Conservation (phyloP, 2,888 invertebrate species). For the Callimorpha dominula region DNA sequence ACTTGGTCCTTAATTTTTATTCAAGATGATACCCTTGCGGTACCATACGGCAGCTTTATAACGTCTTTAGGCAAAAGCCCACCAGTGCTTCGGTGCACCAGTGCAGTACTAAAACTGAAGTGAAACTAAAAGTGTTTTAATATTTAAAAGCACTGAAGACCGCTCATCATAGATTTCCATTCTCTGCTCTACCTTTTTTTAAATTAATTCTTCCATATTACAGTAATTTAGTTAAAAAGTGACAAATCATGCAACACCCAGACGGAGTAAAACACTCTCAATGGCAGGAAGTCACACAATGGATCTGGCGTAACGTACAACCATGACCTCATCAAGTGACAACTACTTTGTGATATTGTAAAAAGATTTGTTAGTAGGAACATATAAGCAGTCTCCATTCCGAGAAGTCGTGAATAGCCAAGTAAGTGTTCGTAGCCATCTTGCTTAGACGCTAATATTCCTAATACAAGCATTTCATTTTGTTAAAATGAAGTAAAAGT, state of each 20-base stretch:
- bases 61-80: too few relatives aligned
- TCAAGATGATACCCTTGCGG: too few relatives aligned
- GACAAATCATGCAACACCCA: constrained; percentile 32
- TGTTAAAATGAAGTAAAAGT: neutral
- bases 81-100: too few relatives aligned
- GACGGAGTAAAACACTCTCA: constrained; percentile 47
- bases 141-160: too few relatives aligned
- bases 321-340: constrained; percentile 56
- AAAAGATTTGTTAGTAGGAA: neutral
- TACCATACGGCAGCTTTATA: too few relatives aligned
- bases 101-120: too few relatives aligned
- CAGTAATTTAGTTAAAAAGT: constrained; percentile 3
- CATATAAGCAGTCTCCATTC: neutral
- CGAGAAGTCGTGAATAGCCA: neutral
- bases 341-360: constrained; percentile 36
- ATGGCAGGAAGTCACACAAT: constrained; percentile 70
- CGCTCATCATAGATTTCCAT: neutral
- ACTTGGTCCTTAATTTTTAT: too few relatives aligned
- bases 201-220: neutral
- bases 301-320: constrained; percentile 34
- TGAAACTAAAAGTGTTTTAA: too few relatives aligned
- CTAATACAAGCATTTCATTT: neutral
- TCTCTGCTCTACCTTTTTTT: neutral
- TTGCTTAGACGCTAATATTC: neutral
- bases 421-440: neutral